Base-by-base conservation (phyloP, 2,797 vertebrate genomes). In the Limnodromus scolopaceus region DNA sequence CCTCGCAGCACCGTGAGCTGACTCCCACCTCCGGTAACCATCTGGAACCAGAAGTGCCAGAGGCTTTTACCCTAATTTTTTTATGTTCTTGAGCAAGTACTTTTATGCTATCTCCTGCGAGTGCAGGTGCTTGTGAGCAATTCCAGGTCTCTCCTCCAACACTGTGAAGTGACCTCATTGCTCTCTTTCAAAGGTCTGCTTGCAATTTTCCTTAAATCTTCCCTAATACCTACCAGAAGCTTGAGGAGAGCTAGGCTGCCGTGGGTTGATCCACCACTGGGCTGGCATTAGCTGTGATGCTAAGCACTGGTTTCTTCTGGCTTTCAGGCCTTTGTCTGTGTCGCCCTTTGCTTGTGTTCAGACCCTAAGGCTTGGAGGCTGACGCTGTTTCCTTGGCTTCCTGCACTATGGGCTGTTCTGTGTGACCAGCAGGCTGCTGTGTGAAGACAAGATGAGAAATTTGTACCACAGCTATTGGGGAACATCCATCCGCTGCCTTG, bases 261-360 rank as follows among this genome's bases (percentile, higher is more conserved):
- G 2, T 11, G 19, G 7, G 2, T 34, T 71, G 54, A 78, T 19
- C 22, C 0, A 4, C 45, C 58, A 48, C 3, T 0, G 1, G 20
- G 18, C 41, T 51, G 24, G 13, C 36, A 66, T 32, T 55, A 68
- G 11, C 39, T 72, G 34, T 2, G 4, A 30, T 11, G 13, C 28
- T 22, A 46, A 53, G 13, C 0, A 1, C 2, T 75, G 19, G 8
- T 39, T 78, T 92, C 38, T 69, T 18, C 45, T 39, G 54, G 8
- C 16, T 71, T 63, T 53, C 20, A 20, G 16, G 20, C 17, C 19
- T 28, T 77, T 77, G 39, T 25, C 30, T 6, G 0, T 10, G 8
- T 57, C 28, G 7, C 19, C 27, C 5, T 85, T 64, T 43, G 16
- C 14, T 64, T 60, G 24, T 1, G 1, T 39, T 81, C 41, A 38